A percentile compares a stretch with the other conserved stretches of the same genome.
phyloP scores from a whole-genome alignment of 2,888 invertebrate genomes.

The Nowickia ferox region DNA sequence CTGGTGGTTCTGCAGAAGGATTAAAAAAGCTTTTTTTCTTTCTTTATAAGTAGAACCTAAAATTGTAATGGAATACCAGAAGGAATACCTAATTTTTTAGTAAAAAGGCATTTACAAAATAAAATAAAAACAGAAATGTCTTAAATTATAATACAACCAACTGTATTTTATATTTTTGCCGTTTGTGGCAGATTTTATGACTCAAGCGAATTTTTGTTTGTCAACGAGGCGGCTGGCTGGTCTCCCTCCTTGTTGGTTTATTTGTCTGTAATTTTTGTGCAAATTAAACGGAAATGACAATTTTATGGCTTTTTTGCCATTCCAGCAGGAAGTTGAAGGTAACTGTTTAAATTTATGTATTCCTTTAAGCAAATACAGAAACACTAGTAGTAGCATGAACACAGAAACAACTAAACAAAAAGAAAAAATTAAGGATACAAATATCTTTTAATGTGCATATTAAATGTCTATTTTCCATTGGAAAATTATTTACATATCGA shows the following conservation, averaged over 20 bases:
- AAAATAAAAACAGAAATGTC: background rate
- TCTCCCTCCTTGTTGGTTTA: slow-evolving; percentile 7
- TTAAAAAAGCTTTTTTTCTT: too few relatives aligned
- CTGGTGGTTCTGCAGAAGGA: too few relatives aligned
- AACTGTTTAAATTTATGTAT: slow-evolving; percentile 21
- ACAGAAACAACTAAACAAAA: background rate
- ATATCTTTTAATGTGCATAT: too few relatives aligned
- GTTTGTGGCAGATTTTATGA: slow-evolving; percentile 30
- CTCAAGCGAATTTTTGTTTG: background rate
- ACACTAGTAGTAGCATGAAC: background rate
- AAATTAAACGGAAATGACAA: slow-evolving; percentile 61
- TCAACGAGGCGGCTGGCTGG: background rate
- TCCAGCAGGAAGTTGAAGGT: slow-evolving; percentile 52
- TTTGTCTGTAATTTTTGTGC: slow-evolving; percentile 32
- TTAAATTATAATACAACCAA: background rate
- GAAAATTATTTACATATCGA: too few relatives aligned
- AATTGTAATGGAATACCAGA: too few relatives aligned
- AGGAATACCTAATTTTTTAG: too few relatives aligned
- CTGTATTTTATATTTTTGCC: background rate
- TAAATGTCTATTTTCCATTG: too few relatives aligned
- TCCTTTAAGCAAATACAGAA: background rate
- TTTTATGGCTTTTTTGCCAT: slow-evolving; percentile 61
- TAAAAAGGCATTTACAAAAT: too few relatives aligned
- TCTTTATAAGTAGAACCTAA: too few relatives aligned
- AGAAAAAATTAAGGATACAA: too few relatives aligned